phyloP scores from a whole-genome alignment of 2,113 vertebrate genomes.

The Pyrgilauda ruficollis region DNA sequence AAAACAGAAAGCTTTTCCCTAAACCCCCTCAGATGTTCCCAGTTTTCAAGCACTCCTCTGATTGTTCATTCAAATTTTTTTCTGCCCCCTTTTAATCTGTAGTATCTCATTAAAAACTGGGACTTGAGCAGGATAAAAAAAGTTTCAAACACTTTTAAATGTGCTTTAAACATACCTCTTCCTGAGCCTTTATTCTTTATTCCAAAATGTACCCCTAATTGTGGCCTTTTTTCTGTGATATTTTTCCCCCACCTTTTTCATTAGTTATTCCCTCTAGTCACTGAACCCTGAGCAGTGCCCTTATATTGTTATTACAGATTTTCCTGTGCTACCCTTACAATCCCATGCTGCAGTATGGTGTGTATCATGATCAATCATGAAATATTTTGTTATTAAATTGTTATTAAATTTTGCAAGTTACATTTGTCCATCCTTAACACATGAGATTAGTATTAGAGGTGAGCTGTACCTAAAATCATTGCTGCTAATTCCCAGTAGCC shows the following conservation, averaged over 20 bases:
- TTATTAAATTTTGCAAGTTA: constrained; percentile 45
- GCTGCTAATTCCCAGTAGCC: neutral
- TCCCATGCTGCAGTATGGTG: neutral
- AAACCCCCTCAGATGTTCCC: constrained; percentile 25
- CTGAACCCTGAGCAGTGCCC: constrained; percentile 20
- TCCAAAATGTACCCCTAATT: constrained; percentile 61
- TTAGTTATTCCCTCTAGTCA: neutral
- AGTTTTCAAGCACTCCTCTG: constrained; percentile 54
- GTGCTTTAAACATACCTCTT: constrained; percentile 58
- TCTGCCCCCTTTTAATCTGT: constrained; percentile 45
- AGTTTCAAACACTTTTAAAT: constrained; percentile 58
- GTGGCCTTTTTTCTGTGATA: constrained; percentile 6
- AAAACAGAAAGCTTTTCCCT: constrained; percentile 16
- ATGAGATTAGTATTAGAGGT: constrained; percentile 23
- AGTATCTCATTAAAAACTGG: constrained; percentile 70
- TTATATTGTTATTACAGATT: neutral
- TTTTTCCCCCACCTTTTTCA: neutral
- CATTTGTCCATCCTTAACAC: constrained; percentile 5
- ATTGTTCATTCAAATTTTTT: constrained; percentile 65
- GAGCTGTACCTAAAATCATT: constrained; percentile 11
- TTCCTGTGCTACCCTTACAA: constrained; percentile 22
- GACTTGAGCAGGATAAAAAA: constrained; percentile 32
- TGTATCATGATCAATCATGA: constrained; percentile 44
- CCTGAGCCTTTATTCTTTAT: constrained; percentile 57
- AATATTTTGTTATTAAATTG: constrained; percentile 51